Evolutionary conservation across 2,113 vertebrate species (phyloP).

Genomic region (Corvus hawaiiensis): DNA sequence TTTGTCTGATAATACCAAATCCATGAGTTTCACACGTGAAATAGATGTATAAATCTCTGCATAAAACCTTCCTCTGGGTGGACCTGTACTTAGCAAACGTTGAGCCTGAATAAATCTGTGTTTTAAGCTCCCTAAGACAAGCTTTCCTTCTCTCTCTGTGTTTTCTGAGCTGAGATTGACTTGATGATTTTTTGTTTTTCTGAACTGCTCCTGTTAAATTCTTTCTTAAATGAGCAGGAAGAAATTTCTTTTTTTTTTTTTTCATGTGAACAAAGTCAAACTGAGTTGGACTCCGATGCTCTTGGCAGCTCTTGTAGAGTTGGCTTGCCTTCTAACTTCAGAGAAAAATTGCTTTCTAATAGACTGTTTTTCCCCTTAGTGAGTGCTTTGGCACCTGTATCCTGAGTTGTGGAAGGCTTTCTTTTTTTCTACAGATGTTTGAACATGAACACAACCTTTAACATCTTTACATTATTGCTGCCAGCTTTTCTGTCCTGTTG

Average conservation of each 20-base stretch:
- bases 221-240: conserved; percentile 11
- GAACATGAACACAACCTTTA: background rate
- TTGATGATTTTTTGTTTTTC: background rate
- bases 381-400: conserved; percentile 10
- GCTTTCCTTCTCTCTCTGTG: background rate
- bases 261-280: background rate
- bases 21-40: background rate
- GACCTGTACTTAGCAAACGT: accelerated
- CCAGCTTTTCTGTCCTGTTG: background rate
- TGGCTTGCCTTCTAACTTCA: conserved; percentile 2
- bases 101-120: accelerated
- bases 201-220: background rate
- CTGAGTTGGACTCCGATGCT: background rate
- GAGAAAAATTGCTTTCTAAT: conserved; percentile 8
- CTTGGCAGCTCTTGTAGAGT: background rate
- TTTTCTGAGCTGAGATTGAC: background rate
- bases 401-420: background rate
- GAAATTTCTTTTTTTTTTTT: background rate
- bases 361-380: background rate
- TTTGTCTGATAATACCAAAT: background rate
- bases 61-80: background rate
- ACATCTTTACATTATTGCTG: background rate
- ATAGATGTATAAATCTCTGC: accelerated
- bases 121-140: background rate
- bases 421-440: background rate